Conservation (phyloP, 2,888 invertebrate species). For the Tethea ocularis region DNA sequence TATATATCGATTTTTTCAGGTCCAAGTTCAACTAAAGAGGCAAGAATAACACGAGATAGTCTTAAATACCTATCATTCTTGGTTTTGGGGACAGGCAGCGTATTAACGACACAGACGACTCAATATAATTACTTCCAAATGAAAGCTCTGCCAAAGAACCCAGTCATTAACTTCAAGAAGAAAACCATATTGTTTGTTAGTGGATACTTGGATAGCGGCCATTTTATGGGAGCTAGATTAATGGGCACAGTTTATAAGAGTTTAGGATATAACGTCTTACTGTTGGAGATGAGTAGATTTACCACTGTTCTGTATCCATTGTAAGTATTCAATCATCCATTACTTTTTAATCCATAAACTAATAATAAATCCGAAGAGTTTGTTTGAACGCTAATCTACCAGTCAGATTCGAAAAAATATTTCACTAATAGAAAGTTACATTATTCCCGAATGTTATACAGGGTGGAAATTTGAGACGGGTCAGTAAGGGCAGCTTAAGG, state of each 20-base stretch:
- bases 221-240: slow-evolving; percentile 26
- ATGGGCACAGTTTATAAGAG: slow-evolving; percentile 46
- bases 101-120: slow-evolving; percentile 25
- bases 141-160: slow-evolving; percentile 46
- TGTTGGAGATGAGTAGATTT: slow-evolving; percentile 54
- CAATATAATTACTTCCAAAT: slow-evolving; percentile 61
- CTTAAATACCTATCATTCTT: slow-evolving; percentile 48
- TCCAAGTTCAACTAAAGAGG: slow-evolving; percentile 52
- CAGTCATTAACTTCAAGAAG: slow-evolving; percentile 46
- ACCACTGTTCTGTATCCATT: slow-evolving; percentile 57
- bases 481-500: too few species aligned
- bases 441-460: too few species aligned
- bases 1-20: slow-evolving; percentile 49
- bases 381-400: too few species aligned
- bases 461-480: too few species aligned
- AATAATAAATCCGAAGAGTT: too few species aligned
- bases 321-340: slow-evolving; percentile 44
- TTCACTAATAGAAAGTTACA: too few species aligned
- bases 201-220: slow-evolving; percentile 61
- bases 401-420: too few species aligned
- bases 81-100: slow-evolving; percentile 37
- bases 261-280: slow-evolving; percentile 57
- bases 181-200: slow-evolving; percentile 59
- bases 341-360: neutral
- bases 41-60: slow-evolving; percentile 49